Conservation (phyloP, 2,797 vertebrate species). For the Bradypodion ventrale region DNA sequence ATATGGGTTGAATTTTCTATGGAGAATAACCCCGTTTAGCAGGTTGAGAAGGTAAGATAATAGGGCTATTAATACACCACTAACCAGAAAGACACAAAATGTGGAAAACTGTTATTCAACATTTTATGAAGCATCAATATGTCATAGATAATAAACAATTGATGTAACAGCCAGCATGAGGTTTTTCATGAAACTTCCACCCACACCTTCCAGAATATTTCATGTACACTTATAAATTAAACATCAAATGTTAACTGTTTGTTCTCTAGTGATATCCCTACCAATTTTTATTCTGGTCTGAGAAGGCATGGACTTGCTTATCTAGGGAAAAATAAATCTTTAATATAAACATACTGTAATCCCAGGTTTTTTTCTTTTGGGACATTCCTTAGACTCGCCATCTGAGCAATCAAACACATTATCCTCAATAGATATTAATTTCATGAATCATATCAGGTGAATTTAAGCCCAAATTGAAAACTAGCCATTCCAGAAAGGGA, state of each 20-base stretch:
- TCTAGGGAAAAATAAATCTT: background rate
- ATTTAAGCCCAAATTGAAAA: background rate
- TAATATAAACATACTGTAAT: background rate
- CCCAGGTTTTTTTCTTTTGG: background rate
- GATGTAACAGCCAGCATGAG: background rate
- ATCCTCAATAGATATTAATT: too few species aligned
- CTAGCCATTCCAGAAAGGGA: too few species aligned
- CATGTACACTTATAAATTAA: background rate
- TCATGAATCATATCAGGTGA: background rate
- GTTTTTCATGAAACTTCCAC: background rate
- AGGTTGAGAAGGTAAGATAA: background rate
- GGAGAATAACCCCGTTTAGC: conserved; percentile 2
- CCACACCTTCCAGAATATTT: background rate
- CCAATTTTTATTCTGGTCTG: background rate
- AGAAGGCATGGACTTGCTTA: background rate
- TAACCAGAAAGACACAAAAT: background rate
- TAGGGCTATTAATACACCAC: background rate
- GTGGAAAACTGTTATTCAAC: background rate
- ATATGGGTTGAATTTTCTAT: background rate
- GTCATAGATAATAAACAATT: background rate
- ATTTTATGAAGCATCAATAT: background rate
- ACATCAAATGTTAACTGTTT: background rate
- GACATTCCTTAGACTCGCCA: background rate
- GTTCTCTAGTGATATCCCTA: background rate
- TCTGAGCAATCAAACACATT: background rate